Evolutionary conservation across 1,140 invertebrate genomes (phyloP), one percentile per base, ranked within the genome.

Genomic region (Drosophila kurseongensis): DNA sequence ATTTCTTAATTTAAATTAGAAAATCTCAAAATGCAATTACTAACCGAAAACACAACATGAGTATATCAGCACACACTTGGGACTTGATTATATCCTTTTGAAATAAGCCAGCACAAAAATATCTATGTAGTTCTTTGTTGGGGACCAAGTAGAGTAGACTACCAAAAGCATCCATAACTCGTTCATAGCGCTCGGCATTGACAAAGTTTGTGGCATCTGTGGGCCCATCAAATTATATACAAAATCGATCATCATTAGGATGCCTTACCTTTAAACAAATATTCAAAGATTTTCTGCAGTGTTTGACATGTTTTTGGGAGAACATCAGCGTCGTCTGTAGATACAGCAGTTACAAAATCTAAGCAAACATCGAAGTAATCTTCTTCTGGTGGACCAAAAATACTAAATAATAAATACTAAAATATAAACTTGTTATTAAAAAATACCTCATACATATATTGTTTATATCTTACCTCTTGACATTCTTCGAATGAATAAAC

Each of bases 11-110:
- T 16, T 18, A 42, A 0, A 29, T 5, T 8, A 16, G 12, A 18
- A 12, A 1, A 6, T 13, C 1, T 18, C n/a, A 13, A 13, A 35
- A 3, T 14, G 1, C 0, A 27, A 32, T 3, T 47, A 29, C 62
- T 9, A 16, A 89, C 83, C 72, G 62, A 57, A 74, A 84, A 5
- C 13, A 63, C 4, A 89, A 38, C 67, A 80, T 80, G 0, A 89
- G 57, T 42, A 88, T 57, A 72, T 88, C 84, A 0, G 63, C 58
- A 41, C 68, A 75, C 47, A 54, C 77, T 45, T 88, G 75, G 5
- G 84, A 56, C 23, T 7, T 44, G 0, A 83, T 45, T 0, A 80
- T 13, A 61, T 89, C 60, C 7, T 60, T 40, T 61, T 74, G 6
- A 52, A 83, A 89, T 9, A 89, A 0, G 4, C 71, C 66, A 29